Evolutionary conservation across 53 echinoderm and acorn worm species (phyloP).

Genomic region (Stichopus horrens): DNA sequence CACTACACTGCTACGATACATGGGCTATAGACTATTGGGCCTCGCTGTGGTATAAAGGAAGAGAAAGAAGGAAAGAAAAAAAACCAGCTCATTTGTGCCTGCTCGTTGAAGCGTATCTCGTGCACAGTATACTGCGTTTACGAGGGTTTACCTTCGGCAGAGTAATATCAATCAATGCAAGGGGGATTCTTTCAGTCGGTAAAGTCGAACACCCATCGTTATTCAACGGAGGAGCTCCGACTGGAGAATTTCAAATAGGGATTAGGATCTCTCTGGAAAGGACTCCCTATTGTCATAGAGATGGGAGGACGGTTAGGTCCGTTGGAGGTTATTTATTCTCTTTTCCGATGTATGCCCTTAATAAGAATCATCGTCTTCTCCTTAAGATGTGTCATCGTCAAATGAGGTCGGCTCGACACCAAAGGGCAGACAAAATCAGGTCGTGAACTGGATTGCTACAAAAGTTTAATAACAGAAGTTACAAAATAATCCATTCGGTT

Average conservation of each 20-base stretch:
- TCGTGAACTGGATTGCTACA: neutral
- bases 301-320: neutral
- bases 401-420: neutral
- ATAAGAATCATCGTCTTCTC: neutral
- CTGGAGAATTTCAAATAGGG: neutral
- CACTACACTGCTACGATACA: too few species aligned
- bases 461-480: neutral
- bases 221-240: neutral
- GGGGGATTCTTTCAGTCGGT: neutral
- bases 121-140: neutral
- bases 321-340: neutral
- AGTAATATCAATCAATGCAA: slow-evolving; percentile 3
- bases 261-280: neutral
- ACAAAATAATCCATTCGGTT: neutral
- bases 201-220: slow-evolving; percentile 4
- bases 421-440: neutral
- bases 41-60: too few species aligned
- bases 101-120: too few species aligned
- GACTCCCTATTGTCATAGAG: slow-evolving; percentile 27
- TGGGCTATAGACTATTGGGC: too few species aligned
- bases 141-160: slow-evolving; percentile 29
- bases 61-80: too few species aligned
- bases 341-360: neutral
- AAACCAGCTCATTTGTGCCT: too few species aligned
- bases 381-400: neutral